Percentiles rank a stretch among this genome's conserved stretches.
Conservation (phyloP, 2,113 vertebrate species). For the Emberiza fucata region DNA sequence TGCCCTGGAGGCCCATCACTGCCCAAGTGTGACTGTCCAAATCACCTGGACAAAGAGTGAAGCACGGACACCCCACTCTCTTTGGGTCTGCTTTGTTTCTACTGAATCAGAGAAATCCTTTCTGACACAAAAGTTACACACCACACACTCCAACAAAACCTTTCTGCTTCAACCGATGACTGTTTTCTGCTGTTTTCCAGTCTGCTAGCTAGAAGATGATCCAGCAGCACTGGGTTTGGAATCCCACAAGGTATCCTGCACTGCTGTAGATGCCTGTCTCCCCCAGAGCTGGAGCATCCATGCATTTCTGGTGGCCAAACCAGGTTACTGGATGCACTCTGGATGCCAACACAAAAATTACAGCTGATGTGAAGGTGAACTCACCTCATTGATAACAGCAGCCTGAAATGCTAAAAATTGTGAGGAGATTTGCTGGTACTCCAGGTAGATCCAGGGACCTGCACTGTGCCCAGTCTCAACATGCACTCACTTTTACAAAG, state of each 20-base stretch:
- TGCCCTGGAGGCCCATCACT: fast-evolving
- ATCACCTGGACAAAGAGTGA: not conserved
- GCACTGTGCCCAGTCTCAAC: not conserved
- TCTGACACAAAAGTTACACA: not conserved
- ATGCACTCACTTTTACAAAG: not conserved
- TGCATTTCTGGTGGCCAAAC: not conserved
- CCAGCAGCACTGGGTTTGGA: fast-evolving
- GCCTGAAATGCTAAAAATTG: not conserved
- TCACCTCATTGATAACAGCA: not conserved
- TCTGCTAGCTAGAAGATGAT: not conserved
- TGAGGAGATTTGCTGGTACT: not conserved
- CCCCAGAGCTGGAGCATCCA: not conserved
- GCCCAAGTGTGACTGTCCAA: not conserved
- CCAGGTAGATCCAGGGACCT: not conserved
- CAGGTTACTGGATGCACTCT: fast-evolving
- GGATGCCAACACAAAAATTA: not conserved
- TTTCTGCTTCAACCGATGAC: not conserved
- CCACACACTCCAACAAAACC: not conserved
- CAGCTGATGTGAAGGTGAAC: fast-evolving
- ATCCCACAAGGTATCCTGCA: fast-evolving
- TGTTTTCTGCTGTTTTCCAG: not conserved
- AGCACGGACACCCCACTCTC: fast-evolving
- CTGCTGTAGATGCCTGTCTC: no score
- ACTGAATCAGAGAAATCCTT: not conserved
- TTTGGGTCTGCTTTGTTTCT: not conserved